Conservation (phyloP, 1,140 invertebrate genomes). For the Paracyclopina nana region DNA sequence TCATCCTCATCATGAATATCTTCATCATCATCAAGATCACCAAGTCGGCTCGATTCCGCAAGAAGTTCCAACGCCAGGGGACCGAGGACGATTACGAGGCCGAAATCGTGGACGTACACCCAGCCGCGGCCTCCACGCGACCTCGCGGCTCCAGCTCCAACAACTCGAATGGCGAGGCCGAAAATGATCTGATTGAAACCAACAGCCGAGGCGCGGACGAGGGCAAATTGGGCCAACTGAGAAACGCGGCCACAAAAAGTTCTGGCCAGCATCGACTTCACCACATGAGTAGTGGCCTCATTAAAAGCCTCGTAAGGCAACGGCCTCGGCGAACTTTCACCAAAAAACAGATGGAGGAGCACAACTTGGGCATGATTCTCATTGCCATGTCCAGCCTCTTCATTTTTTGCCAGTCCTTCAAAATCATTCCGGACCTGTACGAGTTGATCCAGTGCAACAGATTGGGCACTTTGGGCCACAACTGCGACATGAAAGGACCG, state of each 20-base stretch:
- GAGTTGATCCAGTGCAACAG: neutral
- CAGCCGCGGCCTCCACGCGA: neutral
- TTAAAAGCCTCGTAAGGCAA: too few relatives aligned
- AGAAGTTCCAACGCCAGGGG: neutral
- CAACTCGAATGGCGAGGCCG: neutral
- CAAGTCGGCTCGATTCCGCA: neutral
- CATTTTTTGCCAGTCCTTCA: constrained; percentile 3
- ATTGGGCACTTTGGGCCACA: too few relatives aligned
- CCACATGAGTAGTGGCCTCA: neutral
- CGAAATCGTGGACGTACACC: neutral
- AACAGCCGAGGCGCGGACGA: too few relatives aligned
- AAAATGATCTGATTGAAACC: too few relatives aligned
- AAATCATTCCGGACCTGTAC: neutral
- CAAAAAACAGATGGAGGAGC: neutral
- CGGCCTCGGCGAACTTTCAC: neutral
- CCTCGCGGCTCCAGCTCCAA: neutral
- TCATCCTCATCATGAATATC: neutral
- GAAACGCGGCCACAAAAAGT: neutral
- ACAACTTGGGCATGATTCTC: neutral
- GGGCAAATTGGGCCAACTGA: too few relatives aligned
- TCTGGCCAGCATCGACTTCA: neutral
- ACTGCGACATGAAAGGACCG: too few relatives aligned
- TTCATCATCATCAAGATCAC: constrained; percentile 5
- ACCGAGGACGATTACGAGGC: too few relatives aligned
- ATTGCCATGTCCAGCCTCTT: constrained; percentile 1